A percentile compares a stretch with the other conserved stretches of the same genome.
These are phyloP conservation scores for Heteromurus nitidus DNA, from an alignment of 2,888 invertebrate genomes.

Conservation along the genomic window DNA sequence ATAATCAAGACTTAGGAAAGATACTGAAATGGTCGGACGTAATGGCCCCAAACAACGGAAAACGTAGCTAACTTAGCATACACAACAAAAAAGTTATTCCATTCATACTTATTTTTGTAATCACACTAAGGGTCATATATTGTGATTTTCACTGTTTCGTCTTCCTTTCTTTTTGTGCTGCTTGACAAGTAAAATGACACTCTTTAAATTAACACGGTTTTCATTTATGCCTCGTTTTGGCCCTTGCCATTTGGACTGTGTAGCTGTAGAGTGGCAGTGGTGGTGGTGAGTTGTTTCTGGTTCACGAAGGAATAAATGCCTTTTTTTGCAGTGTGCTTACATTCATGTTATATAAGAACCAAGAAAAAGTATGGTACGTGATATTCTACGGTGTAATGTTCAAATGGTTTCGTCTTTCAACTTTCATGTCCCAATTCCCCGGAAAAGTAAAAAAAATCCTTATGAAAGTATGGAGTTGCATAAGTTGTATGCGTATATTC, in stretches of 20 bases:
- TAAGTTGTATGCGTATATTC: too few species aligned
- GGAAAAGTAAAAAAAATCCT: too few species aligned
- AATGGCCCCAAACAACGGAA: constrained; percentile 4
- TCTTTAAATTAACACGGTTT: constrained; percentile 24
- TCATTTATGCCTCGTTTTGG: background rate
- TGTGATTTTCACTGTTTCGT: constrained; percentile 34
- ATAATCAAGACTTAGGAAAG: constrained; percentile 4
- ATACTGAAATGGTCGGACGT: background rate
- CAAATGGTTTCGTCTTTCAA: too few species aligned
- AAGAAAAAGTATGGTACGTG: background rate
- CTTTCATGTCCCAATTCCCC: too few species aligned
- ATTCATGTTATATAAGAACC: background rate
- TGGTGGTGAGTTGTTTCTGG: background rate
- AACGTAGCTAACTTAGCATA: constrained; percentile 45
- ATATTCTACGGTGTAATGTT: too few species aligned
- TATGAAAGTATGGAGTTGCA: too few species aligned
- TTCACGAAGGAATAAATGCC: background rate
- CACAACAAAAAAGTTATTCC: constrained; percentile 55
- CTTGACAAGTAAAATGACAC: constrained; percentile 33
- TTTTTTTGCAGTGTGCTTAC: background rate
- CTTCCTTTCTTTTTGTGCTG: constrained; percentile 23
- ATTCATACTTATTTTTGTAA: constrained; percentile 57
- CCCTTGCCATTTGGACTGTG: background rate
- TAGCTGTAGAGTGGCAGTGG: background rate
- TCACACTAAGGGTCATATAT: constrained; percentile 38